Evolutionary conservation across 2,888 invertebrate genomes (phyloP).

Genomic region (Diplazon laetatorius): DNA sequence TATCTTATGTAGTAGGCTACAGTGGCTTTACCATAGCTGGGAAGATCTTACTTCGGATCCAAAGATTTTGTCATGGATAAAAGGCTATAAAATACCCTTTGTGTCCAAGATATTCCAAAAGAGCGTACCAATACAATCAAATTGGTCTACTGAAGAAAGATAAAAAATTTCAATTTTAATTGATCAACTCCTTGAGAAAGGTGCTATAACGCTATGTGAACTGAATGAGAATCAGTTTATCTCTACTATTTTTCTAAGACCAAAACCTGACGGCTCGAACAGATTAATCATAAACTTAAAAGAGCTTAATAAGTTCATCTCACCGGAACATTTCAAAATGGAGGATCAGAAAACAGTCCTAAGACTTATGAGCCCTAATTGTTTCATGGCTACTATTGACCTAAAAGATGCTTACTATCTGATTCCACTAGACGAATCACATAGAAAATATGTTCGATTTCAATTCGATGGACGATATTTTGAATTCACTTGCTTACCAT

Average conservation of each 20-base stretch:
- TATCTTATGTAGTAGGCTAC: constrained; percentile 23
- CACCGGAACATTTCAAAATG: no score
- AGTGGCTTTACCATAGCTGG: constrained; percentile 32
- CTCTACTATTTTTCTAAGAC: neutral
- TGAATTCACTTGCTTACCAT: constrained; percentile 44
- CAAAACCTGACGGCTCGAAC: neutral
- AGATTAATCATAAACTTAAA: no score
- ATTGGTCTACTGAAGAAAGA: constrained; percentile 39
- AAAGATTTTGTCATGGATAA: constrained; percentile 54
- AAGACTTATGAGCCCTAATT: neutral
- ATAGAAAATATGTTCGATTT: constrained; percentile 36
- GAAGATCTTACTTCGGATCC: constrained; percentile 47
- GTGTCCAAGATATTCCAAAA: neutral
- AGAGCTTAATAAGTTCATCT: no score
- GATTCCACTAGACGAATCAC: neutral
- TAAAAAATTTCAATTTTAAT: constrained; percentile 12
- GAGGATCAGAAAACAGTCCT: no score
- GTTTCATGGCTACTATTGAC: constrained; percentile 20
- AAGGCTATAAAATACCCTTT: constrained; percentile 52
- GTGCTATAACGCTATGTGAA: neutral
- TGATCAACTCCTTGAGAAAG: neutral
- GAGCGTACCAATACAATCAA: constrained; percentile 15
- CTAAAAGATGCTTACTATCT: constrained; percentile 34
- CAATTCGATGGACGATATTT: constrained; percentile 12
- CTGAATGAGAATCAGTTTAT: neutral